Base-by-base conservation (phyloP, 2,888 invertebrate species). In the Diplolepis rosae region DNA sequence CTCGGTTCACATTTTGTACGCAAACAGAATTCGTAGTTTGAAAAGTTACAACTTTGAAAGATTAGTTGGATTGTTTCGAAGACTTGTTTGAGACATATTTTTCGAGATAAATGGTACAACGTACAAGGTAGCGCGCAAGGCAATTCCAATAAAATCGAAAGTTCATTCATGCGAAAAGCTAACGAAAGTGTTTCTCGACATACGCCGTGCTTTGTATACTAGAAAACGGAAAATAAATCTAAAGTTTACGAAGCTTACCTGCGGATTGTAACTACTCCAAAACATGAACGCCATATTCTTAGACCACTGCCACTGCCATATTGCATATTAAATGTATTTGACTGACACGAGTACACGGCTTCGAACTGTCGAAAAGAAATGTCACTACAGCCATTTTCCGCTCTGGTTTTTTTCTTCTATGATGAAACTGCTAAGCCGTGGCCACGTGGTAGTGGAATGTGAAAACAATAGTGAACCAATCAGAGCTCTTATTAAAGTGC, bases 211-310 rank as follows among this genome's bases (percentile, higher is more conserved):
- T 13, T 24, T 22, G 39, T 39, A 39, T 22, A 39, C 13, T 6
- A 24, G n/a, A 61, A 39, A 39, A 24, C 22, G 24, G 7, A 24
- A 61, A 61, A 39, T 24, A 61, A 61, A 61, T 24, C 1, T n/a
- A 61, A 22, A 61, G 9, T 24, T 35, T 0, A 39, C n/a, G 6
- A 7, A 61, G 61, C 61, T 61, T 61, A 61, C 61, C 61, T 61
- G 61, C 39, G 61, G 35, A 39, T 39, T 61, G 35, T 61, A 61
- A 39, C 22, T 61, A 39, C 61, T 61, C 61, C 61, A 39, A 35
- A 61, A 61, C 61, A 61, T 35, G 61, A 61, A 61, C 61, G 61
- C 61, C 61, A 61, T 61, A n/a, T 61, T 61, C 61, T 39, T 39
- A 61, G 61, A 61, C 39, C 35, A 61, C n/a, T 61, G 24, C 61